Base-by-base conservation (phyloP, 2,888 invertebrate species). In the Plagodis pulveraria region DNA sequence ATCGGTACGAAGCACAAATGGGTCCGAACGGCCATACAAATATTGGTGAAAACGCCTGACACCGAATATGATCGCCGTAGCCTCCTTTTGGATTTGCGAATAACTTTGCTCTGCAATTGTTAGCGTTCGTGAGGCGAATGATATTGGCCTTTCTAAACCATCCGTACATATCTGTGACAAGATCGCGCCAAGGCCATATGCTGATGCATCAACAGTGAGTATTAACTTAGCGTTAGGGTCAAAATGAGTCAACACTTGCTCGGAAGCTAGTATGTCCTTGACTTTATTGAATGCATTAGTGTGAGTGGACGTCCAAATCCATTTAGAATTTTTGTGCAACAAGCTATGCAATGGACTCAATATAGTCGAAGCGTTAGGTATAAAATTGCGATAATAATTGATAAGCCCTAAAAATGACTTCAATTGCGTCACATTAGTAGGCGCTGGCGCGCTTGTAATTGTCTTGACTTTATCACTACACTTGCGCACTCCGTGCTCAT, bases 31-130 rank as follows among this genome's bases (percentile, higher is more conserved):
- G 6, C 36, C 36, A 36, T 69, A 74, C 9, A 76, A 49, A n/a
- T n/a, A 47, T 70, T 72, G 22, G 22, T 4, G 22, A 22, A 22
- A 22, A 22, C n/a, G n/a, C n/a, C 4, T 22, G 1, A 22, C 22
- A 1, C 69, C 71, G 40, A 67, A 73, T 11, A 72, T 65, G 43
- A 70, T 74, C 6, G 72, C 73, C 0, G 71, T 71, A 0, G 74
- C 75, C 41, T 75, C 72, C 32, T 71, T 72, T 60, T 72, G 69
- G 6, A 75, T 70, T 45, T 73, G 73, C 6, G 71, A 57, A 36
- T 73, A 73, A 2, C 50, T 54, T 43, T 63, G 70, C 41, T 71
- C 71, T 2, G 69, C 67, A 9, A 62, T 0, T 10, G 50, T 65
- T 6, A 52, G 7, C 0, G 56, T 43, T 4, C 61, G 12, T 5